These are phyloP conservation scores for Parazoanthus atlanticus DNA, from an alignment of 92 coral and sea anemone genomes.

Conservation along the genomic window DNA sequence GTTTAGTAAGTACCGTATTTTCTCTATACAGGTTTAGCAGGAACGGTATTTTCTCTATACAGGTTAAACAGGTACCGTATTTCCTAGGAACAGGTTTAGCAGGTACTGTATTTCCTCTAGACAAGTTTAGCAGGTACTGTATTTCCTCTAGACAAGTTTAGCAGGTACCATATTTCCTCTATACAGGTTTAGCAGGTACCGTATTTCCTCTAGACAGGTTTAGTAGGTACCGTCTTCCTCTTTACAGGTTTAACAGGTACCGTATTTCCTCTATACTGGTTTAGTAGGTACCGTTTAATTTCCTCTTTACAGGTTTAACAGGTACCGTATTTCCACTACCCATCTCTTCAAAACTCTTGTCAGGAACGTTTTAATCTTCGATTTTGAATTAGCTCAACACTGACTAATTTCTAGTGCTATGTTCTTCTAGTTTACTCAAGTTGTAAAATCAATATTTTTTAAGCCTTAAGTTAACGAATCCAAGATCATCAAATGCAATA, in stretches of 20 bases:
- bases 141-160: neutral
- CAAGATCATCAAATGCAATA: neutral
- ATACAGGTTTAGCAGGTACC: conserved; percentile 4
- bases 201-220: neutral
- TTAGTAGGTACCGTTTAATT: neutral
- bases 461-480: too few species aligned
- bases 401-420: too few species aligned
- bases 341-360: neutral
- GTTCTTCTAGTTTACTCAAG: too few species aligned
- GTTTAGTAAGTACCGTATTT: too few species aligned
- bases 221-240: neutral
- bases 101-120: neutral
- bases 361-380: too few species aligned
- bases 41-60: neutral
- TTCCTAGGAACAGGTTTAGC: too few species aligned
- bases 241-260: neutral
- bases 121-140: conserved; percentile 35
- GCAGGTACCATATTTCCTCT: neutral
- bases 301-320: neutral
- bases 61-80: conserved; percentile 2
- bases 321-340: neutral
- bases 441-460: too few species aligned
- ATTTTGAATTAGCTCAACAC: too few species aligned
- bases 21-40: conserved; percentile 34
- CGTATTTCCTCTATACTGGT: neutral